phyloP scores from a whole-genome alignment of 2,888 invertebrate species.

The Allygus modestus region DNA sequence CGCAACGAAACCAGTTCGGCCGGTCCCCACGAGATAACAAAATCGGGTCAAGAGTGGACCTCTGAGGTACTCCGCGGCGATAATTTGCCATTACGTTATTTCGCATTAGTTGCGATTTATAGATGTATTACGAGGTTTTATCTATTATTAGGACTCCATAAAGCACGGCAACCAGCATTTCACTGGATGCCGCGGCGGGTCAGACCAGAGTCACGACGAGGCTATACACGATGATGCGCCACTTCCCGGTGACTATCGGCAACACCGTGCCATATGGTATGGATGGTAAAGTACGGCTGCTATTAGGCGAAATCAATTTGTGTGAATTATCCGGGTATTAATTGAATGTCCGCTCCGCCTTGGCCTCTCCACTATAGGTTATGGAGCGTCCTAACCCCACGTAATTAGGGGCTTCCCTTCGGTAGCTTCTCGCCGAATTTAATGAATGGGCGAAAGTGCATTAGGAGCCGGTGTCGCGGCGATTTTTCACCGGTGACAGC shows the following conservation, averaged over 20 bases:
- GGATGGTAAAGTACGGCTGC: not conserved
- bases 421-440: conserved; percentile 47
- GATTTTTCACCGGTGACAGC: conserved; percentile 28
- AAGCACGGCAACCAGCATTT: conserved; percentile 5
- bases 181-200: no score
- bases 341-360: conserved; percentile 23
- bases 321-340: conserved; percentile 46
- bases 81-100: conserved; percentile 38
- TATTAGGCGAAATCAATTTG: conserved; percentile 50
- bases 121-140: conserved; percentile 40
- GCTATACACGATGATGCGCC: not conserved
- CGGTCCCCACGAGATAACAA: not conserved
- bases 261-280: conserved; percentile 31
- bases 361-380: no score
- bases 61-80: not conserved
- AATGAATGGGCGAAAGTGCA: conserved; percentile 52
- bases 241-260: conserved; percentile 5
- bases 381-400: not conserved
- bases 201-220: conserved; percentile 23
- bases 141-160: conserved; percentile 57
- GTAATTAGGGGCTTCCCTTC: conserved; percentile 25
- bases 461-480: conserved; percentile 25
- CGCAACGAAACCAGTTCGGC: conserved; percentile 34
- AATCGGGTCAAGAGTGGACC: conserved; percentile 23
- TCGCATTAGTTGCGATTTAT: conserved; percentile 39